A percentile compares a stretch with the other conserved stretches of the same genome.
These are phyloP conservation scores for Tenrec ecaudatus DNA, from an alignment of 2,113 vertebrate genomes.

Conservation along the genomic window DNA sequence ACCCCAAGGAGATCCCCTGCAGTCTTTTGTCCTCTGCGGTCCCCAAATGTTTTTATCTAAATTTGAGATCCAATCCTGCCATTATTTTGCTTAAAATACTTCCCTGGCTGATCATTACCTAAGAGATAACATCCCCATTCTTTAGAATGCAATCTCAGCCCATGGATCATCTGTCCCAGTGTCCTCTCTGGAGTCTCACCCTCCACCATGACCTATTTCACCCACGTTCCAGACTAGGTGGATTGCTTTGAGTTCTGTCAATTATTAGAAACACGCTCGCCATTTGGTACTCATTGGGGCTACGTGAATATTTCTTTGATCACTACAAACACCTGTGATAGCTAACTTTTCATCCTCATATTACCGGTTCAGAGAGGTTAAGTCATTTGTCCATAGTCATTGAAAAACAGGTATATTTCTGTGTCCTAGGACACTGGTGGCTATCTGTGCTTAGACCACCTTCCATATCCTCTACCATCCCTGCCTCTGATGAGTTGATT, in stretches of 20 bases:
- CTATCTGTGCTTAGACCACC: neutral
- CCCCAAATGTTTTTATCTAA: slow-evolving; percentile 32
- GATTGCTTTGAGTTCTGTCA: neutral
- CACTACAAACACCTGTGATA: neutral
- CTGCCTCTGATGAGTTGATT: neutral
- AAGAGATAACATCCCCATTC: slow-evolving; percentile 55
- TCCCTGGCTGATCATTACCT: slow-evolving; percentile 68
- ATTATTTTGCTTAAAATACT: neutral
- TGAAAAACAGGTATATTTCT: neutral
- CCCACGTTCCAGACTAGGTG: neutral
- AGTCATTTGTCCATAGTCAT: neutral
- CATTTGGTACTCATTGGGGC: neutral
- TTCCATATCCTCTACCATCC: neutral
- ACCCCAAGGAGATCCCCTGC: neutral
- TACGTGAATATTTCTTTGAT: neutral
- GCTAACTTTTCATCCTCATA: neutral
- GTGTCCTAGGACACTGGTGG: neutral
- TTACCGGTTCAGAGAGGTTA: neutral
- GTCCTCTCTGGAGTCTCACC: neutral
- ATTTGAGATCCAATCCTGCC: neutral
- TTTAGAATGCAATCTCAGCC: neutral
- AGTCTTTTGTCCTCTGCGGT: neutral
- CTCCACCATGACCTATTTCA: neutral
- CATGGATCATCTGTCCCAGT: neutral
- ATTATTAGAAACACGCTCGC: neutral